Evolutionary conservation across 2,888 invertebrate genomes (phyloP).

Genomic region (Omphaloscelis lunosa): DNA sequence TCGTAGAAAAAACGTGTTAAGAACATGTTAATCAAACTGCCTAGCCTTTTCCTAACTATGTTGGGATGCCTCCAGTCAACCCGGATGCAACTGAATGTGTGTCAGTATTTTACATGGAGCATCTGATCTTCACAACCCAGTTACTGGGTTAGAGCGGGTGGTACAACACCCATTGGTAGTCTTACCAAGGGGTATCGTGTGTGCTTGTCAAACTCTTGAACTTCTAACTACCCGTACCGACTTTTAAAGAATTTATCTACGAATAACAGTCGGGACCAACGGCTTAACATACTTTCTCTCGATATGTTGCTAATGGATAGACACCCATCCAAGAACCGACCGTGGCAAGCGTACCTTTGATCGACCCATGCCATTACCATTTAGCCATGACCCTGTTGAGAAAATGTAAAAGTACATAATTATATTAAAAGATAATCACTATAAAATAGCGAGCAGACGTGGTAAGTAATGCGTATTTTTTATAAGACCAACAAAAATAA

Average conservation of each 20-base stretch:
- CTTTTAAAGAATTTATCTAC: neutral
- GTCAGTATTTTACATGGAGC: neutral
- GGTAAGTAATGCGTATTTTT: neutral
- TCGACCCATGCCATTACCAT: neutral
- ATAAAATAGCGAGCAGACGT: neutral
- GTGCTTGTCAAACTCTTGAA: neutral
- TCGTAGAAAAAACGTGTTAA: neutral
- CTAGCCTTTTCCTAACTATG: neutral
- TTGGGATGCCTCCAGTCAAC: neutral
- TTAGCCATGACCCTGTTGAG: neutral
- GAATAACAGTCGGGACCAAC: neutral
- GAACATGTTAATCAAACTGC: neutral
- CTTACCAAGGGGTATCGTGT: too few relatives aligned
- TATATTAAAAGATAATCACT: neutral
- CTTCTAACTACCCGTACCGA: neutral
- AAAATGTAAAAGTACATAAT: neutral
- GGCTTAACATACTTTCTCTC: neutral
- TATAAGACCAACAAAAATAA: neutral
- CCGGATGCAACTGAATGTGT: neutral
- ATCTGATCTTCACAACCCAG: neutral
- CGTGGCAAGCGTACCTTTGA: neutral
- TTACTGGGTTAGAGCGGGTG: neutral
- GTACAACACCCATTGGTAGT: too few relatives aligned
- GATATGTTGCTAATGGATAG: neutral
- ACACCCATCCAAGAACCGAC: neutral